A percentile compares a stretch with the other conserved stretches of the same genome.
Conservation (phyloP, 2,113 vertebrate genomes). For the Pleuronectes platessa region DNA sequence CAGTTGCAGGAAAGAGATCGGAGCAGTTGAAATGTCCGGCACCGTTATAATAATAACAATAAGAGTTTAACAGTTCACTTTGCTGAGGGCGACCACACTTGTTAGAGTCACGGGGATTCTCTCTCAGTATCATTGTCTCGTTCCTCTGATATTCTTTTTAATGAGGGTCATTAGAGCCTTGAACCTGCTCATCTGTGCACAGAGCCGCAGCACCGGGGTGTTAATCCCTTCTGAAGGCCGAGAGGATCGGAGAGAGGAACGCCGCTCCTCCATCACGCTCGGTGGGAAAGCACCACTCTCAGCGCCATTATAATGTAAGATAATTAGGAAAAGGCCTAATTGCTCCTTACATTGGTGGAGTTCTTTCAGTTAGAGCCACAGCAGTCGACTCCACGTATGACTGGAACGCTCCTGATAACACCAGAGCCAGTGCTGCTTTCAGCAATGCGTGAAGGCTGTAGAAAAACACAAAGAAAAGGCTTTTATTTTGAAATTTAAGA, state of each 20-base stretch:
- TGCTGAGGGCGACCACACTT: too few species aligned
- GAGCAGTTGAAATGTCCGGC: background rate
- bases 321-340: conserved; percentile 27
- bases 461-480: too few species aligned
- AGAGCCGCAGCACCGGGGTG: background rate
- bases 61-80: background rate
- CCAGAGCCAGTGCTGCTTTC: background rate
- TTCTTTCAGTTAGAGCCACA: conserved; percentile 24
- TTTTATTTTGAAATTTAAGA: too few species aligned
- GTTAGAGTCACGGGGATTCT: background rate
- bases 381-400: too few species aligned
- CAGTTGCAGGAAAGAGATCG: too few species aligned
- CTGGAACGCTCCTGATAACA: too few species aligned
- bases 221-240: conserved; percentile 33
- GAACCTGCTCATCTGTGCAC: background rate
- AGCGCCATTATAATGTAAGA: conserved; percentile 24
- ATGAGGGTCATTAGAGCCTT: conserved; percentile 26
- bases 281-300: conserved; percentile 13
- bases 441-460: background rate
- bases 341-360: conserved; percentile 9
- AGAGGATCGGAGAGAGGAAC: background rate
- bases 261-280: background rate
- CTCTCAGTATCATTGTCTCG: too few species aligned
- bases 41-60: background rate
- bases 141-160: conserved; percentile 34